Base-by-base conservation (phyloP, 2,888 invertebrate genomes). In the Pardosa pseudoannulata region DNA sequence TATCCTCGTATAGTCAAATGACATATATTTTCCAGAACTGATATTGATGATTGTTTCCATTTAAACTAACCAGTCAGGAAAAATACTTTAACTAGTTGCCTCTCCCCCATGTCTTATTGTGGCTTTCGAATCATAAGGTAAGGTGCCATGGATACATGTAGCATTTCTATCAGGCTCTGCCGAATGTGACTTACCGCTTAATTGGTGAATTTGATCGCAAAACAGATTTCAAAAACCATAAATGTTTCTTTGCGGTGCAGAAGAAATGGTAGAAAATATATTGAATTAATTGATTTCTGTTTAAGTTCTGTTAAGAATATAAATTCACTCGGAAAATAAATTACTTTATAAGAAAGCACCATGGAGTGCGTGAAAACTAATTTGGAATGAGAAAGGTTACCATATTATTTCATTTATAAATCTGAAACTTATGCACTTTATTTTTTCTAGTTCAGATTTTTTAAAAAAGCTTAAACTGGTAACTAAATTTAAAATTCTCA, bases 151-250 rank as follows among this genome's bases (percentile, higher is more conserved):
- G 73, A 67, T 71, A 80, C 79, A 50, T 67, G 67, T 80, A 41
- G 41, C 73, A 36, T 80, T 50, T 13, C 65, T 80, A 80, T 73
- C 72, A 80, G 79, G 46, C 36, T 32, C 27, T 28, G n/a, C 16
- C 11, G 71, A 16, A 80, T 73, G 79, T 80, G 79, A 80, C 79
- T 50, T 19, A 65, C 41, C 50, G 62, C 73, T 73, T 80, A 80
- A 80, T 80, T 80, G 79, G 72, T 41, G 72, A 80, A 80, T 80
- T 80, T 67, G 50, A 73, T 73, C 46, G 27, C 11, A 11, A 1
- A 9, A 73, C 29, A 27, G 23, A 64, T 67, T 73, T 19, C 36
- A 65, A 29, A 65, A 65, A 29, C 13, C 13, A 16, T 7, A 46
- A 46, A 46, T 2, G 16, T 16, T 7, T 46, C 13, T 46, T 46